Conservation (phyloP, 2,888 invertebrate species). For the Dorcus hopei region DNA sequence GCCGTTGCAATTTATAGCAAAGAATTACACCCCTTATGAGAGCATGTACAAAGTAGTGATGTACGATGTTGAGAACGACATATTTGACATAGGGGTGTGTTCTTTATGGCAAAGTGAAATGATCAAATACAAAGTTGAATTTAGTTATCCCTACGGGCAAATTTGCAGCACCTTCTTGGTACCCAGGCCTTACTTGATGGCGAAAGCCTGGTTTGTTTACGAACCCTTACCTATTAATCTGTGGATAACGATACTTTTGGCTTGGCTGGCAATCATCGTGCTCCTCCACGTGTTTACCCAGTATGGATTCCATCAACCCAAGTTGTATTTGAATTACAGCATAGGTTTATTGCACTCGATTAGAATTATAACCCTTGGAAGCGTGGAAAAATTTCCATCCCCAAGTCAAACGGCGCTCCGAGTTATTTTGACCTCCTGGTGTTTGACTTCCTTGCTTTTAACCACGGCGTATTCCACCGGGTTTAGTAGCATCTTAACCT, state of each 20-base stretch:
- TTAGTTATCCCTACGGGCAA: conserved; percentile 2
- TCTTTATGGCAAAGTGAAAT: conserved; percentile 3
- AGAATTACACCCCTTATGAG: background rate
- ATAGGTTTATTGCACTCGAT: conserved; percentile 4
- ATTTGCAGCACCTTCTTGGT: conserved; percentile 27
- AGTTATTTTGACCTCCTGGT: conserved; percentile 17
- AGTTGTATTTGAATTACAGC: conserved; percentile 4
- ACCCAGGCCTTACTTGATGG: conserved; percentile 22
- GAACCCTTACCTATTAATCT: conserved; percentile 14
- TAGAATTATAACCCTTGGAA: conserved; percentile 8
- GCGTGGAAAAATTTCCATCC: conserved; percentile 3
- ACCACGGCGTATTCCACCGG: conserved; percentile 25
- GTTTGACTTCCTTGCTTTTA: conserved; percentile 14
- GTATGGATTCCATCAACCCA: background rate
- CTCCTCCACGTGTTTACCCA: conserved; percentile 2
- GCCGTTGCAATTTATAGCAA: background rate
- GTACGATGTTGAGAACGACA: background rate
- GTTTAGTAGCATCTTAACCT: conserved; percentile 21
- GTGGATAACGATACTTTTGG: conserved; percentile 1
- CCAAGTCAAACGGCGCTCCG: conserved; percentile 10
- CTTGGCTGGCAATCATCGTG: background rate
- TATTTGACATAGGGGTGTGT: conserved; percentile 3
- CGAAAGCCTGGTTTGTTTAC: conserved; percentile 20
- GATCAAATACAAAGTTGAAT: background rate
- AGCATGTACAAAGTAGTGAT: conserved; percentile 1